Evolutionary conservation across 2,797 vertebrate species (phyloP).

Genomic region (Apogon talboti): DNA sequence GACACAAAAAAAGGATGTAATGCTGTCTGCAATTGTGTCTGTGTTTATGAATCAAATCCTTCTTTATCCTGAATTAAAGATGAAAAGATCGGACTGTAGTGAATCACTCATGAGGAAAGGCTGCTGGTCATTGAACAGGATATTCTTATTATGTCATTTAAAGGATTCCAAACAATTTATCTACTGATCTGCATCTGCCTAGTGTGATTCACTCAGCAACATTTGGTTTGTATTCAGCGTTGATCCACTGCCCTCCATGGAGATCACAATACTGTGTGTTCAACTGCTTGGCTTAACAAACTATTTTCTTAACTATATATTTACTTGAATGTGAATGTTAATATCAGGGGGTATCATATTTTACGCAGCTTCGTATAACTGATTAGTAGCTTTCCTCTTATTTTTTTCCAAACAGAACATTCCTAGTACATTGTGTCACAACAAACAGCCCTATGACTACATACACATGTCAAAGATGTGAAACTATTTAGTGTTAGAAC

Average conservation of each 20-base stretch:
- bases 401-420: not conserved
- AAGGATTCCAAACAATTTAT: too few relatives aligned
- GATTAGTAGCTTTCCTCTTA: too few relatives aligned
- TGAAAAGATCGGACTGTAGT: constrained; percentile 15
- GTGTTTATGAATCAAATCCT: constrained; percentile 38
- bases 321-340: too few relatives aligned
- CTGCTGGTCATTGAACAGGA: constrained; percentile 13
- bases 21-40: constrained; percentile 43
- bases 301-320: too few relatives aligned
- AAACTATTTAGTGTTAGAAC: constrained; percentile 28
- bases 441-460: constrained; percentile 15
- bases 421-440: constrained; percentile 15
- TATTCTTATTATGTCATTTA: constrained; percentile 6
- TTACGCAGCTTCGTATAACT: too few relatives aligned
- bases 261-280: too few relatives aligned
- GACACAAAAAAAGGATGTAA: constrained; percentile 48
- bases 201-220: not conserved
- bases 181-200: too few relatives aligned
- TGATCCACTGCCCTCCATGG: not conserved
- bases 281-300: too few relatives aligned
- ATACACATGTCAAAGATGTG: constrained; percentile 13
- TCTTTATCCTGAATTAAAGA: constrained; percentile 37
- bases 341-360: too few relatives aligned
- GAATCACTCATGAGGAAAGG: constrained; percentile 1
- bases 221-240: not conserved